Conservation (phyloP, 2,888 invertebrate species). For the Amphiduros pacificus region DNA sequence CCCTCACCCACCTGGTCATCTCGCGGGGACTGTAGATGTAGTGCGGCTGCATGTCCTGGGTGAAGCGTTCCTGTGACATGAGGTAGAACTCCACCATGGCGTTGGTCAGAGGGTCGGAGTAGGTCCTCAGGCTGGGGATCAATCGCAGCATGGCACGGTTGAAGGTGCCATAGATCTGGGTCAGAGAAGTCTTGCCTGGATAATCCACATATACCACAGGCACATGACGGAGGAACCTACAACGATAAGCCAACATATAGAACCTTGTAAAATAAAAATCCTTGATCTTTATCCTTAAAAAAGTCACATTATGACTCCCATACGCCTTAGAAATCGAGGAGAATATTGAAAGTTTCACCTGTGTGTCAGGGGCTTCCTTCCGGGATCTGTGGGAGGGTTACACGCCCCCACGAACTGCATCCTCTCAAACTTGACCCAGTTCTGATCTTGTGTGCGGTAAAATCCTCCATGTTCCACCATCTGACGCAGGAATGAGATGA, state of each 20-base stretch:
- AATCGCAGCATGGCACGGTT: constrained; percentile 96
- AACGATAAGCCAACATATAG: too few species aligned
- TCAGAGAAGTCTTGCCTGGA: constrained; percentile 95
- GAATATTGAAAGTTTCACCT: too few species aligned
- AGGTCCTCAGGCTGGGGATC: constrained; percentile 87
- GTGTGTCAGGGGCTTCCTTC: constrained; percentile 92
- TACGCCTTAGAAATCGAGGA: too few species aligned
- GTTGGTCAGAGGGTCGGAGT: constrained; percentile 93
- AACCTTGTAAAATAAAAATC: too few species aligned
- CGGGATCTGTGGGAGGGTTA: constrained; percentile 99
- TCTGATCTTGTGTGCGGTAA: constrained; percentile 72
- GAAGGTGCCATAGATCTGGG: constrained; percentile 97
- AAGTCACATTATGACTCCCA: too few species aligned
- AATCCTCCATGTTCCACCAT: constrained; percentile 87
- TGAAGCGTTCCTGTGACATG: constrained; percentile 91
- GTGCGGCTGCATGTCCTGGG: constrained; percentile 99
- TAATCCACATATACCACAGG: constrained; percentile 99
- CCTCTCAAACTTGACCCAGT: constrained; percentile 95
- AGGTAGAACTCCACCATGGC: constrained; percentile 99
- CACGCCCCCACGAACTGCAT: constrained; percentile 99
- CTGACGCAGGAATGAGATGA: constrained; percentile 98
- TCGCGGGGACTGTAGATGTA: constrained; percentile 98
- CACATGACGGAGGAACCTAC: constrained; percentile 79
- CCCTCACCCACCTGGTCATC: constrained; percentile 99
- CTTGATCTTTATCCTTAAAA: too few species aligned